Evolutionary conservation across 2,113 vertebrate species (phyloP), one percentile per base, ranked within the genome.

Genomic region (Paraplagusia blochii): DNA sequence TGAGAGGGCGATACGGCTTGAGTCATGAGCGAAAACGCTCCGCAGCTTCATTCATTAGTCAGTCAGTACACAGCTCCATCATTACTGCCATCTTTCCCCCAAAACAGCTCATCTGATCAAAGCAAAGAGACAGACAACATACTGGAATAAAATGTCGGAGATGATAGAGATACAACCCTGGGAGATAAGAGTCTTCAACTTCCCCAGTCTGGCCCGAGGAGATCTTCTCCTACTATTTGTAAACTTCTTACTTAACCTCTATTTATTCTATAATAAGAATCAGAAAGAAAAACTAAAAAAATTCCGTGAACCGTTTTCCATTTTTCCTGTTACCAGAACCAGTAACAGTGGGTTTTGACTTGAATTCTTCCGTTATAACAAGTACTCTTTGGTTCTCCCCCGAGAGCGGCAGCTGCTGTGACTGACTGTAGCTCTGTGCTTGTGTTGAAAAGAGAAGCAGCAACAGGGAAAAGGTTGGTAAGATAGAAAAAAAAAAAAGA

Each of bases 391-490:
- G 40, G 19, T 51, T 39, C 15, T 40, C 49, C 44, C 8, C 2
- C 7, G 50, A 39, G 33, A 15, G 18, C 13, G 19, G 47, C 48
- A 58, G 13, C 40, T 18, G 47, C 15, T 56, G 42, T 22, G 45
- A 42, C 42, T 8, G 36, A 43, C 16, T 29, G 63, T 16, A 14
- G 61, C n/a, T 8, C 12, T 6, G 40, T 40, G 36, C 36, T 4
- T 45, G 40, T 42, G 48, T 60, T 29, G 42, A 51, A 54, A 52
- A n/a, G 36, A 47, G 45, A 64, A 15, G n/a, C 40, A 44, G 58
- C 33, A 49, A 51, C 16, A 16, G 9, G 67, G 65, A 13, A 66
- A 70, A 66, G 49, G 13, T 19, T 13, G 58, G 47, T 53, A 44
- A 50, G 12, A n/a, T 7, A 43, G 12, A 43, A 7, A 43, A 1